Evolutionary conservation across 2,113 vertebrate genomes (phyloP), one percentile per base, ranked within the genome.

Genomic region (Silurus glanis): DNA sequence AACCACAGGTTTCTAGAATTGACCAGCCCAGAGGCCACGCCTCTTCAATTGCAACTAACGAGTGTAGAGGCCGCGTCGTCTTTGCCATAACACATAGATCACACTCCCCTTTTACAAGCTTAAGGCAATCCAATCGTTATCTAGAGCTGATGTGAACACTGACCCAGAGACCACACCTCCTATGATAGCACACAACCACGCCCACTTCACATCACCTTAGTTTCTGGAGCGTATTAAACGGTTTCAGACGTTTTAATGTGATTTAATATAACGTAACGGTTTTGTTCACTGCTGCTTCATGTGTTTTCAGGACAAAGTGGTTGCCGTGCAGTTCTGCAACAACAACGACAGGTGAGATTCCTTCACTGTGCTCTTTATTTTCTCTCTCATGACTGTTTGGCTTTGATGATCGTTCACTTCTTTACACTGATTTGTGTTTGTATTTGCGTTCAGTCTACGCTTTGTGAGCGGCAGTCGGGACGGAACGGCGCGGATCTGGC

Each of bases 381-480:
- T 13, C 6, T 61, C 2, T 59, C 25, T 7, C 61, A 25, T 62
- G 17, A 8, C 47, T 64, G 17, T 14, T 8, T 10, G 23, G 0
- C 19, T 2, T 37, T 21, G 4, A 53, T 0, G 5, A 4, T 37
- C 55, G 5, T 7, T 56, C 14, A 0, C 16, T 12, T 37, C 21
- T 67, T 62, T n/a, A n/a, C 9, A 9, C 55, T 19, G 12, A 21
- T 23, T 75, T 23, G 78, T 80, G 25, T 9, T 9, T 0, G 2
- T 74, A n/a, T 74, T 16, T 76, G 7, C 80, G 12, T 83, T 9
- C 87, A 99, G 98, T 87, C 94, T 99, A 89, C 95, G 96, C 91
- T 99, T 99, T 93, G 97, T 99, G 92, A 99, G 98, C 80, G 98
- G 97, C 88, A 99, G 98, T 94, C 95, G 98, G 79, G 98, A 99